Percentiles rank a stretch among this genome's conserved stretches.
Conservation (phyloP, 2,113 vertebrate species). For the Calonectris borealis region DNA sequence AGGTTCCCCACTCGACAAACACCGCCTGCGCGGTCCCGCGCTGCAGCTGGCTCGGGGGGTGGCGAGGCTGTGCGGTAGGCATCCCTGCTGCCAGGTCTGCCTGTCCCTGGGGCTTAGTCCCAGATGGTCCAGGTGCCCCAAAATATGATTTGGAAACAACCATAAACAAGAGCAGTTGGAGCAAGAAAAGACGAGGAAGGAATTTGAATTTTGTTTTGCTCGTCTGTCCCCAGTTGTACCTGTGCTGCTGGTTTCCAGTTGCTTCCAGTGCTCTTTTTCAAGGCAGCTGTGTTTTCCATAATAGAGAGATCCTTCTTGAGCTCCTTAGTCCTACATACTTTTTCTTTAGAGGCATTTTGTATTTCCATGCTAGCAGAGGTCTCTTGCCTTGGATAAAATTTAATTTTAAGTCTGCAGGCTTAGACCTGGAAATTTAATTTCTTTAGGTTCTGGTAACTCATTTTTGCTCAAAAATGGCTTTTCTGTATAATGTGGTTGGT, state of each 20-base stretch:
- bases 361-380: not conserved
- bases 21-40: not conserved
- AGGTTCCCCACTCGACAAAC: not conserved
- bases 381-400: not conserved
- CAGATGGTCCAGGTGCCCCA: not conserved
- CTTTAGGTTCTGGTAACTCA: not conserved
- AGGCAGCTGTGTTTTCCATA: slow-evolving; percentile 4
- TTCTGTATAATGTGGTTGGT: not conserved
- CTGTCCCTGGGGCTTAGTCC: not conserved
- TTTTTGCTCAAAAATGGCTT: not conserved
- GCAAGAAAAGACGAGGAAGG: not conserved
- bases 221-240: accelerated
- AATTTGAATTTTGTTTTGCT: not conserved
- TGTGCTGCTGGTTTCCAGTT: not conserved
- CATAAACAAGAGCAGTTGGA: not conserved
- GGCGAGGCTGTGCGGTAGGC: not conserved
- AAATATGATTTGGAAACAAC: not conserved
- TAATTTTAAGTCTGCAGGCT: not conserved
- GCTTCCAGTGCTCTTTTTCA: not conserved
- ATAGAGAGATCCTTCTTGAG: not conserved
- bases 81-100: not conserved
- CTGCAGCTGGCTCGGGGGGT: not conserved
- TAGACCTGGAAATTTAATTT: slow-evolving; percentile 7
- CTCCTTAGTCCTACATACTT: not conserved
- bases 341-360: not conserved